phyloP scores from a whole-genome alignment of 2,888 invertebrate genomes.

The Pyrochroa serraticornis region DNA sequence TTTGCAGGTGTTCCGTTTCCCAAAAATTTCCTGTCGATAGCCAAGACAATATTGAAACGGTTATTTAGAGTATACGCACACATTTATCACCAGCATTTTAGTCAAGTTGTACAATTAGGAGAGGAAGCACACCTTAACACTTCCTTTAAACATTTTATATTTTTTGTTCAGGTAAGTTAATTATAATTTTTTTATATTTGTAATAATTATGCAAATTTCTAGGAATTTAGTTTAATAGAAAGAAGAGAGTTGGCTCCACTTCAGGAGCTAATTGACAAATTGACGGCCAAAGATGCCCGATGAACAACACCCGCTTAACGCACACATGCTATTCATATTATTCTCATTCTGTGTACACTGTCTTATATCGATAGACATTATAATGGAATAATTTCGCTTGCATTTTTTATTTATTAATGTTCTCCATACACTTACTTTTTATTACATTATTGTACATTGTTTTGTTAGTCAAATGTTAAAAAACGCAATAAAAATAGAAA shows the following conservation, averaged over 20 bases:
- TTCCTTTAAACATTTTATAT: slow-evolving; percentile 99
- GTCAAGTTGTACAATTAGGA: slow-evolving; percentile 94
- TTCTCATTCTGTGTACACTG: slow-evolving; percentile 4
- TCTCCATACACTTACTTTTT: too few species aligned
- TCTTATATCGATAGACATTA: too few species aligned
- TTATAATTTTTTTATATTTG: neutral
- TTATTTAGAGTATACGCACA: slow-evolving; percentile 99
- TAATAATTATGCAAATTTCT: slow-evolving; percentile 39
- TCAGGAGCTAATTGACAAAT: slow-evolving; percentile 95
- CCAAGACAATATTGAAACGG: slow-evolving; percentile 97
- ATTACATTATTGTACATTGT: too few species aligned
- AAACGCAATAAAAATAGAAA: too few species aligned
- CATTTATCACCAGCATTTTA: slow-evolving; percentile 99
- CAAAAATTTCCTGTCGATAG: slow-evolving; percentile 94
- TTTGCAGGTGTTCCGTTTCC: slow-evolving; percentile 92
- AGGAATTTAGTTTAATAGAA: slow-evolving; percentile 98
- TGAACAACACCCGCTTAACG: slow-evolving; percentile 60
- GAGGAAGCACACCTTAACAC: slow-evolving; percentile 99
- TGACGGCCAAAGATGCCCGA: slow-evolving; percentile 88
- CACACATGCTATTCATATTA: neutral
- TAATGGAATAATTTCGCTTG: too few species aligned
- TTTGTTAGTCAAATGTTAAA: too few species aligned
- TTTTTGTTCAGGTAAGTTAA: slow-evolving; percentile 81
- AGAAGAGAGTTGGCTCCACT: slow-evolving; percentile 94
- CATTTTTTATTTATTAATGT: too few species aligned